Base-by-base conservation (phyloP, 2,113 vertebrate species). In the Silurus glanis region DNA sequence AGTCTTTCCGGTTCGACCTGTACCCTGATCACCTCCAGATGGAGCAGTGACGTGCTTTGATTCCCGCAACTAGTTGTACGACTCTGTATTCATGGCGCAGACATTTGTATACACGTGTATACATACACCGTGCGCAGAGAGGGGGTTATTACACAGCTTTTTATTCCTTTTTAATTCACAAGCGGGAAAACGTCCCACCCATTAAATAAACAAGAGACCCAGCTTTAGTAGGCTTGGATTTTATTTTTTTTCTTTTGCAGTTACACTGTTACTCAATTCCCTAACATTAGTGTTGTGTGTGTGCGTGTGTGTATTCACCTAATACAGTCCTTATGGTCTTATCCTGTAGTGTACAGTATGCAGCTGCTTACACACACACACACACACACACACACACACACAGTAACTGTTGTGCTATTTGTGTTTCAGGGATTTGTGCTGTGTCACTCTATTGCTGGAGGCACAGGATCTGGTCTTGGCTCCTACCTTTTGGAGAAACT, bases 401-500 rank as follows among this genome's bases (percentile, higher is more conserved):
- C 56, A 66, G 59, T 76, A 47, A 67, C 9, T 56, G 76, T 45
- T 86, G 56, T 87, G n/a, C 69, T 86, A 4, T 56, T 13, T 80
- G 51, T 69, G 84, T 89, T 83, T 79, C 71, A 99, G 98, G 98
- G 98, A 0, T 99, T 99, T 82, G 98, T 99, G 83, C 95, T 99
- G 78, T 99, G 98, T 91, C 98, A 99, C 90, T 99, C 98, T 83
- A 99, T 99, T 0, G 98, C 98, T 5, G 98, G 98, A 45, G 98
- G 98, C 10, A 99, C 98, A 0, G 98, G 98, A 64, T 99, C 98
- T 0, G 98, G 98, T 47, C 92, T 99, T 88, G 98, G 98, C 72
- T 99, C 98, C 0, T 99, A 99, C 85, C 96, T 99, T 21, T 92
- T 99, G 91, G 98, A 99, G 90, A 96, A 96, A n/a, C 95, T 99